Evolutionary conservation across 2,113 vertebrate species (phyloP).

Genomic region (Rhinoderma darwinii): DNA sequence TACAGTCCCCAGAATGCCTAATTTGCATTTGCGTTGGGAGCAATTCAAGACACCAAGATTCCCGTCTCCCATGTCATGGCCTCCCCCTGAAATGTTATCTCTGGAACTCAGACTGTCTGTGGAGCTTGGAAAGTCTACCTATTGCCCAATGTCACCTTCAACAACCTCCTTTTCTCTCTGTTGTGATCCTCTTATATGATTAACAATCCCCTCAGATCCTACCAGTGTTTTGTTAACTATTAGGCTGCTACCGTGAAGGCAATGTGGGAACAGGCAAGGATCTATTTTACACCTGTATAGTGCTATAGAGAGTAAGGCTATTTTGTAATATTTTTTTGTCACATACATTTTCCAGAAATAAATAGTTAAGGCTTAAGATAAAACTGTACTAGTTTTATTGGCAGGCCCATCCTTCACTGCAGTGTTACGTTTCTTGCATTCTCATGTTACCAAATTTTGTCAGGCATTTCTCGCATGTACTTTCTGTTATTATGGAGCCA

Average conservation of each 20-base stretch:
- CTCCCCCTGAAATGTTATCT: neutral
- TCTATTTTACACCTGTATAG: neutral
- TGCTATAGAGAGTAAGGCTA: neutral
- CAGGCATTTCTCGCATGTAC: too few species aligned
- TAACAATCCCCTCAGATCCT: constrained; percentile 48
- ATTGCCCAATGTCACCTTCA: constrained; percentile 13
- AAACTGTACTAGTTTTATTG: neutral
- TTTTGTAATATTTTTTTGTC: neutral
- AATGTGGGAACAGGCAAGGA: neutral
- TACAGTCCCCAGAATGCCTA: too few species aligned
- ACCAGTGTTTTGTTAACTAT: constrained; percentile 23
- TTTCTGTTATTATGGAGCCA: neutral
- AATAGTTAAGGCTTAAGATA: too few species aligned
- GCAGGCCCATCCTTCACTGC: neutral
- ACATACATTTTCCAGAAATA: neutral
- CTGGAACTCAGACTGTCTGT: neutral
- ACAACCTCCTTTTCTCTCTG: constrained; percentile 40
- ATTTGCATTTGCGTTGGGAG: too few species aligned
- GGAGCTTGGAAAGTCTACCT: neutral
- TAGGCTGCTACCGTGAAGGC: neutral
- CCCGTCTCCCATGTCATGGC: too few species aligned
- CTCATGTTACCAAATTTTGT: neutral
- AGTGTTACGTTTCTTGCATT: neutral
- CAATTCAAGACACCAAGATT: too few species aligned
- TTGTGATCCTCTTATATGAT: constrained; percentile 42